Conservation (phyloP, 2,797 vertebrate genomes). For the Chaunax sp. region DNA sequence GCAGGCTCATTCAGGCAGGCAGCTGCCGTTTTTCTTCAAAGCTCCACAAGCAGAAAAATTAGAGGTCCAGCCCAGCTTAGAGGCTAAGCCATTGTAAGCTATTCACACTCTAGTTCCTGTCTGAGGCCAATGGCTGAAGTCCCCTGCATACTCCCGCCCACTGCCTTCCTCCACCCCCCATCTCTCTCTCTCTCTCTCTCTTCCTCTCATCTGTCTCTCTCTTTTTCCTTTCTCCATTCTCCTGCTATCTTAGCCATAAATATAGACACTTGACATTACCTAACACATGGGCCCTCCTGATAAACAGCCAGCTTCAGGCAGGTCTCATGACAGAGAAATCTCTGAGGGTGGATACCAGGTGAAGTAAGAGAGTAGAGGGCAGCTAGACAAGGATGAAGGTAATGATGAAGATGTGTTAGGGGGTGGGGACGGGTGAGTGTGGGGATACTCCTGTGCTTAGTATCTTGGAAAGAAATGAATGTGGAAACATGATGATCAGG, state of each 20-base stretch:
- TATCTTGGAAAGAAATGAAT: conserved; percentile 5
- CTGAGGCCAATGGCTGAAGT: conserved; percentile 80
- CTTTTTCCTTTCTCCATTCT: conserved; percentile 49
- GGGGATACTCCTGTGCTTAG: not conserved
- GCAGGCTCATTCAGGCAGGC: conserved; percentile 76
- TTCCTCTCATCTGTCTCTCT: conserved; percentile 42
- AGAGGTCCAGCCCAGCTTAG: conserved; percentile 86
- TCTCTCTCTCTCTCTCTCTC: conserved; percentile 28
- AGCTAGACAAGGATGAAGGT: conserved; percentile 17
- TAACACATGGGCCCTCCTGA: conserved; percentile 77
- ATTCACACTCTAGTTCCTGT: conserved; percentile 85
- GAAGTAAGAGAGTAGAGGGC: conserved; percentile 40
- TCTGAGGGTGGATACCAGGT: conserved; percentile 57
- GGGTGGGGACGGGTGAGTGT: not conserved
- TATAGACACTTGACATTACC: conserved; percentile 74
- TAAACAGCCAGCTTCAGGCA: conserved; percentile 78
- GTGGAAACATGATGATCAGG: not conserved
- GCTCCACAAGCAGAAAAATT: conserved; percentile 87
- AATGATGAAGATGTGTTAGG: conserved; percentile 10
- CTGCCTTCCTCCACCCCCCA: conserved; percentile 62
- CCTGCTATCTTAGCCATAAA: conserved; percentile 74
- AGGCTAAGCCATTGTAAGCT: conserved; percentile 87
- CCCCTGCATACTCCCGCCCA: conserved; percentile 82
- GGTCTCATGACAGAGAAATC: conserved; percentile 78
- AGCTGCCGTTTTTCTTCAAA: conserved; percentile 90